Evolutionary conservation across 2,797 vertebrate species (phyloP).

Genomic region (Masticophis lateralis): DNA sequence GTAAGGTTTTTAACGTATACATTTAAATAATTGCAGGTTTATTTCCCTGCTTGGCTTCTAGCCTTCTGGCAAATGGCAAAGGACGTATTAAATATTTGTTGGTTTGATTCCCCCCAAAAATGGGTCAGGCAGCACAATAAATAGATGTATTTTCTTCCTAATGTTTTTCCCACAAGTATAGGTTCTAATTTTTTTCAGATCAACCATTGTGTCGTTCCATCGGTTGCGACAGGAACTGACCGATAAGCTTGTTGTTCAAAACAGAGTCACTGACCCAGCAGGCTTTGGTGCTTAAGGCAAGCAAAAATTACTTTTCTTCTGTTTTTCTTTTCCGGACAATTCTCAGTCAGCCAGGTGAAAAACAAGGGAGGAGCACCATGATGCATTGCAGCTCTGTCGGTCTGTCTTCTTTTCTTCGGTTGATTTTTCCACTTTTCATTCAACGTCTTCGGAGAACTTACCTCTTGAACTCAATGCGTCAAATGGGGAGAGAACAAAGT

Average conservation of each 20-base stretch:
- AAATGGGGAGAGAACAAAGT: too few relatives aligned
- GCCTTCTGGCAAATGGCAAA: background rate
- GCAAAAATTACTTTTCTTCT: background rate
- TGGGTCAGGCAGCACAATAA: background rate
- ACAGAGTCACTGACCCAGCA: background rate
- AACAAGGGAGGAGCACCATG: background rate
- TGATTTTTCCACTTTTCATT: background rate
- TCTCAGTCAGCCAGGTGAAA: background rate
- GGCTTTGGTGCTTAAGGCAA: background rate
- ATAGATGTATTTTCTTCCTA: background rate
- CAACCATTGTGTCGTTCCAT: background rate
- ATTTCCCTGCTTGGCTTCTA: background rate
- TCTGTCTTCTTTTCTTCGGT: background rate
- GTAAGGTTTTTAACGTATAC: background rate
- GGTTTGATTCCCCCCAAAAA: background rate
- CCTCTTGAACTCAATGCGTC: background rate
- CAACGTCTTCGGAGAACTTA: background rate
- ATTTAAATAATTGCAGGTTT: background rate
- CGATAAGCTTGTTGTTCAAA: background rate
- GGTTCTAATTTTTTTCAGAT: background rate
- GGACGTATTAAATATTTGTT: background rate
- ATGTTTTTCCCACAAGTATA: background rate
- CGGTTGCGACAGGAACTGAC: background rate
- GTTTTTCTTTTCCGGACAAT: background rate
- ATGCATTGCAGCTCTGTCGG: rapidly evolving